These are phyloP conservation scores for Ips nitidus DNA, from an alignment of 1,140 invertebrate species.

Conservation along the genomic window DNA sequence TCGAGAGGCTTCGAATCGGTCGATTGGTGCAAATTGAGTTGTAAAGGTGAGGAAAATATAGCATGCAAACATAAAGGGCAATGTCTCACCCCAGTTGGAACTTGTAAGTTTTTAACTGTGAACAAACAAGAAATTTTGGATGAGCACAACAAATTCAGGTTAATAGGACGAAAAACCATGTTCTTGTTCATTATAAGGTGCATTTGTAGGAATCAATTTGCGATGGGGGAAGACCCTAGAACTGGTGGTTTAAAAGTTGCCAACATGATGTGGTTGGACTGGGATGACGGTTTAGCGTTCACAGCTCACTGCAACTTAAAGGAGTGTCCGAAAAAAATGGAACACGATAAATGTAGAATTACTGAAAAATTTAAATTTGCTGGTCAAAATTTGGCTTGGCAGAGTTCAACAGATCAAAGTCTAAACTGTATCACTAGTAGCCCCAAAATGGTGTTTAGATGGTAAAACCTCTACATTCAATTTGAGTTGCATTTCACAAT, in stretches of 20 bases:
- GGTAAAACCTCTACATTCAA: too few relatives aligned
- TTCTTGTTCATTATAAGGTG: not conserved
- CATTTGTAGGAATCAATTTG: conserved; percentile 8
- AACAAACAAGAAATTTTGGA: not conserved
- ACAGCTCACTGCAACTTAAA: conserved; percentile 7
- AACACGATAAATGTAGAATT: conserved; percentile 3
- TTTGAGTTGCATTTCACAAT: too few relatives aligned
- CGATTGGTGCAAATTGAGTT: too few relatives aligned
- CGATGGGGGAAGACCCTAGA: not conserved
- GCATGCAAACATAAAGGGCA: not conserved
- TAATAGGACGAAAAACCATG: not conserved
- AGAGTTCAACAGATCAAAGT: not conserved
- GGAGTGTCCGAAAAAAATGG: not conserved
- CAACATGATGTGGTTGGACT: conserved; percentile 7
- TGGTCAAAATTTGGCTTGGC: conserved; percentile 12
- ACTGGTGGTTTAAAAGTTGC: not conserved
- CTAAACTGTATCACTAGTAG: too few relatives aligned
- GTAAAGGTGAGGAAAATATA: not conserved
- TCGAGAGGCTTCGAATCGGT: too few relatives aligned
- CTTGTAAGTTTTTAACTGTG: not conserved
- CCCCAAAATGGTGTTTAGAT: too few relatives aligned
- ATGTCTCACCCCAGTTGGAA: not conserved
- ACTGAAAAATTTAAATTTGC: not conserved
- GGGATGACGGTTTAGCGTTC: conserved; percentile 18
- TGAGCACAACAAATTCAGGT: conserved; percentile 4